Evolutionary conservation across 2,797 vertebrate genomes (phyloP).

Genomic region (Halcyon chelicuti): DNA sequence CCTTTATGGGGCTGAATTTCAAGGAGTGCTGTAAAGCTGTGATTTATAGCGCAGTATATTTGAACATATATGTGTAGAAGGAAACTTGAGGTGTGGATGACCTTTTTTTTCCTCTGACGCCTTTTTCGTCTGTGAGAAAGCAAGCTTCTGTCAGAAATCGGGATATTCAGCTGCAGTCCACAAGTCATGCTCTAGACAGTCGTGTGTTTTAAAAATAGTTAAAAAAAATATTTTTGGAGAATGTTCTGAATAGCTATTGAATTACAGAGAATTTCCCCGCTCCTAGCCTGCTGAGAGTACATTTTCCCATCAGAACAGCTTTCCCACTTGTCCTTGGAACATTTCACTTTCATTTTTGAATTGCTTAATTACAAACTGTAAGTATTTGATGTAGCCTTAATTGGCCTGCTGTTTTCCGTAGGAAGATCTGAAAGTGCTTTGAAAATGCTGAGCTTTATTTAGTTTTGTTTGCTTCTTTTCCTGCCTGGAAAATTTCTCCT

Average conservation of each 20-base stretch:
- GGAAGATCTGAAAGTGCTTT: not conserved
- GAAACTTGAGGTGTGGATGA: not conserved
- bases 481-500: not conserved
- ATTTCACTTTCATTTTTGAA: slow-evolving; percentile 30
- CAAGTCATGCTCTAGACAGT: not conserved
- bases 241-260: slow-evolving; percentile 10
- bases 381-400: slow-evolving; percentile 17
- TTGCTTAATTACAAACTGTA: slow-evolving; percentile 32
- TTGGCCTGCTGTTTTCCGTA: not conserved
- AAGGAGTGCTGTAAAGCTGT: not conserved
- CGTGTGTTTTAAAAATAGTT: slow-evolving; percentile 26
- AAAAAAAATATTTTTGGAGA: slow-evolving; percentile 27
- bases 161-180: not conserved
- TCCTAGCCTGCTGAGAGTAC: not conserved
- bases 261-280: not conserved
- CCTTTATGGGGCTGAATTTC: not conserved
- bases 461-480: not conserved
- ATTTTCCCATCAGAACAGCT: slow-evolving; percentile 17
- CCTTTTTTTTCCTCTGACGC: not conserved
- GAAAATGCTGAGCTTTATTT: slow-evolving; percentile 4
- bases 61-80: rapidly evolving
- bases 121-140: not conserved
- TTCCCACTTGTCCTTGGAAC: slow-evolving; percentile 42
- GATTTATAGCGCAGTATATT: not conserved
- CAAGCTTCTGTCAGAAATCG: not conserved